Evolutionary conservation across 2,797 vertebrate species (phyloP).

Genomic region (Sebastes paucispinis): DNA sequence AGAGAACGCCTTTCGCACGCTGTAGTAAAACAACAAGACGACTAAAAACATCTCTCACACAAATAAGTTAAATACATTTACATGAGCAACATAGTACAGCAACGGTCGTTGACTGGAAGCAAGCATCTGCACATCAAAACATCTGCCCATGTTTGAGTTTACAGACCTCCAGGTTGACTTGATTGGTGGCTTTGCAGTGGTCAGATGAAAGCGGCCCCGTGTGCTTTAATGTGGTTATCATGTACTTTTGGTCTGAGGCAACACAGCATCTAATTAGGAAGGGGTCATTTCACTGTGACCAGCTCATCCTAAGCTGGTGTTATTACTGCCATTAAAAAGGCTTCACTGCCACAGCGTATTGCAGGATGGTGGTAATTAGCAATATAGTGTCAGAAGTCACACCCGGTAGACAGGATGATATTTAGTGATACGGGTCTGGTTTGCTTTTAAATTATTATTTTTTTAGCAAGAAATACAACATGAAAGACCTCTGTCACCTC

Average conservation of each 20-base stretch:
- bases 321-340: constrained; percentile 64
- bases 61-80: background rate
- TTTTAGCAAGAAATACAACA: background rate
- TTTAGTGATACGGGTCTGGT: constrained; percentile 5
- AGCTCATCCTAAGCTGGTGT: constrained; percentile 49
- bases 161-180: constrained; percentile 6
- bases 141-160: background rate
- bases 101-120: background rate
- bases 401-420: constrained; percentile 19
- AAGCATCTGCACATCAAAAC: background rate
- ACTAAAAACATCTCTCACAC: background rate
- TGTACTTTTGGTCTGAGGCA: constrained; percentile 63
- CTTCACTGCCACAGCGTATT: constrained; percentile 42
- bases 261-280: constrained; percentile 67
- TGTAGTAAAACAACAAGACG: background rate
- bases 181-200: constrained; percentile 27
- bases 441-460: constrained; percentile 15
- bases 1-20: background rate
- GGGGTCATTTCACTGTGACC: constrained; percentile 64
- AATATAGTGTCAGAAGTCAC: constrained; percentile 52
- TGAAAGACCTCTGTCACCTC: background rate
- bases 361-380: constrained; percentile 57
- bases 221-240: constrained; percentile 68
- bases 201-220: constrained; percentile 49
- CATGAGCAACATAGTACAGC: background rate